These are phyloP conservation scores for Platysteira castanea DNA, from an alignment of 2,113 vertebrate species.

Conservation along the genomic window DNA sequence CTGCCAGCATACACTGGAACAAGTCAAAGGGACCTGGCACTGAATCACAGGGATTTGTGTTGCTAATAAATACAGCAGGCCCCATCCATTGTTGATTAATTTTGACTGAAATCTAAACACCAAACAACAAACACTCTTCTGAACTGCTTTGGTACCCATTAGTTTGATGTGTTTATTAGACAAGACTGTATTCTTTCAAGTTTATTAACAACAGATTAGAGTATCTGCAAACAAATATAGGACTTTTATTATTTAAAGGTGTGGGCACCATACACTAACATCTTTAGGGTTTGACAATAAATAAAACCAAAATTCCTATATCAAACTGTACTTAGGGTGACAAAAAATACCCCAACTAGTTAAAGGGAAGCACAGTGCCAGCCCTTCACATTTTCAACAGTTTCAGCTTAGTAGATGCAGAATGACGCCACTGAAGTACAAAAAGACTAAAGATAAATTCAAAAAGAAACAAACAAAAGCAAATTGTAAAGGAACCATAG, in stretches of 20 bases:
- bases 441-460: background rate
- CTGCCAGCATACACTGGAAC: slow-evolving; percentile 70
- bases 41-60: slow-evolving; percentile 73
- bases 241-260: slow-evolving; percentile 59
- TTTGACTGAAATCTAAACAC: slow-evolving; percentile 80
- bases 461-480: background rate
- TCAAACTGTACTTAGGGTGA: background rate
- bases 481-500: background rate
- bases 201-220: slow-evolving; percentile 81
- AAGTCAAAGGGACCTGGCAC: slow-evolving; percentile 74
- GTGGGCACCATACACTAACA: background rate
- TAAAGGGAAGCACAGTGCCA: background rate
- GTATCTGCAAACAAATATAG: slow-evolving; percentile 71
- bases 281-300: slow-evolving; percentile 34
- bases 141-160: slow-evolving; percentile 70
- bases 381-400: background rate
- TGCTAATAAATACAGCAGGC: slow-evolving; percentile 76
- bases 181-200: slow-evolving; percentile 73
- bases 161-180: slow-evolving; percentile 80
- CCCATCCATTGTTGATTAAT: slow-evolving; percentile 77
- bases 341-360: background rate
- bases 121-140: slow-evolving; percentile 75
- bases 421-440: background rate
- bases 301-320: slow-evolving; percentile 31
- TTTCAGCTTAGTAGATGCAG: background rate